These are phyloP conservation scores for Pelecanoides urinatrix DNA, from an alignment of 2,113 vertebrate genomes.

Conservation along the genomic window DNA sequence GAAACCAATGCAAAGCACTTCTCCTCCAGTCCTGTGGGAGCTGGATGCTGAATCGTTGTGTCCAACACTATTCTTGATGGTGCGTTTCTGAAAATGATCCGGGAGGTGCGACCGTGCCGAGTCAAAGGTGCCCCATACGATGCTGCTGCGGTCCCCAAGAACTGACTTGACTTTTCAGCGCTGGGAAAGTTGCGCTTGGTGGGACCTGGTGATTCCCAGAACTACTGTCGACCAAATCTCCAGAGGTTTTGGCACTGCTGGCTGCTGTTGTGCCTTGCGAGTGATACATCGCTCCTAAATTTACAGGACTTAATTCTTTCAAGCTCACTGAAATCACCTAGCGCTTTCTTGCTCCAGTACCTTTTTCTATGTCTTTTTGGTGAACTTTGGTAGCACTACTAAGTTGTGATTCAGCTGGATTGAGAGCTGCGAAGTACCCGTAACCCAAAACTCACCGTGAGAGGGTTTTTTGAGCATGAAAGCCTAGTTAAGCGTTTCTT, in stretches of 20 bases:
- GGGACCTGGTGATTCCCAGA: neutral
- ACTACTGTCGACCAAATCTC: fast-evolving
- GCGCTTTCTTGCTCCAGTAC: neutral
- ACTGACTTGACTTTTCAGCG: fast-evolving
- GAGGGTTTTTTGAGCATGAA: neutral
- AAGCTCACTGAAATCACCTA: neutral
- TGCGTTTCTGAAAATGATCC: neutral
- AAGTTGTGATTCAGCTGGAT: neutral
- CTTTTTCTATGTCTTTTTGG: neutral
- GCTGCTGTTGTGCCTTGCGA: neutral
- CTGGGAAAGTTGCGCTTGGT: fast-evolving
- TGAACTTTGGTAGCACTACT: neutral
- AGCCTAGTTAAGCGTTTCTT: neutral
- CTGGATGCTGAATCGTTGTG: neutral
- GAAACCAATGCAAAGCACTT: neutral
- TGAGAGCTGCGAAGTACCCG: fast-evolving
- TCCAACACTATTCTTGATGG: neutral
- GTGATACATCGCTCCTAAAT: fast-evolving
- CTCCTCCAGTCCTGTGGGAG: neutral
- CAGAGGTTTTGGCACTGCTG: neutral
- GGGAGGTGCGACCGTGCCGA: fast-evolving
- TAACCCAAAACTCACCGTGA: neutral
- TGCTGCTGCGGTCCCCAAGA: neutral
- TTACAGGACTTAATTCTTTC: fast-evolving
- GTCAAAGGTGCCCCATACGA: fast-evolving